Evolutionary conservation across 2,113 vertebrate species (phyloP).

Genomic region (Microcebus ravelobensis): DNA sequence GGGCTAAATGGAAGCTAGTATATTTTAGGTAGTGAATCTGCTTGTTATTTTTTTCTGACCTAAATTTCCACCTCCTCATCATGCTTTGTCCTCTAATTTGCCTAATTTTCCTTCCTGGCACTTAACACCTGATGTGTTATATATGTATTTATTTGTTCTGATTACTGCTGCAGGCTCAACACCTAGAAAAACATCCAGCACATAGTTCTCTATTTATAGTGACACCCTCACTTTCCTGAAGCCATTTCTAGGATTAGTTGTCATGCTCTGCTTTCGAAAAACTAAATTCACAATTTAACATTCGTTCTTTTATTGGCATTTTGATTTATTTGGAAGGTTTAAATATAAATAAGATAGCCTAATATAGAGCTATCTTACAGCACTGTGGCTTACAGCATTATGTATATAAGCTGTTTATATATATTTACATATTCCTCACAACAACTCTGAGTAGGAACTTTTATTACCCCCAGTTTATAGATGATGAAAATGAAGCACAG

Average conservation of each 20-base stretch:
- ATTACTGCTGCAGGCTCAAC: background rate
- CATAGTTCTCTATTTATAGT: background rate
- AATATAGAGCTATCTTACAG: background rate
- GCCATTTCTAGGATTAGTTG: background rate
- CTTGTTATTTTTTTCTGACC: background rate
- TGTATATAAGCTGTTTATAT: background rate
- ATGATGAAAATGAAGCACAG: background rate
- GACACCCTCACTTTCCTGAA: background rate
- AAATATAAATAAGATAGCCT: background rate
- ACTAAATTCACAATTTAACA: background rate
- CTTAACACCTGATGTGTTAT: background rate
- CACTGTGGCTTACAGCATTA: background rate
- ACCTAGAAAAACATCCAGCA: background rate
- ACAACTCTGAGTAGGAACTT: background rate
- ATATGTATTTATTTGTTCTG: background rate
- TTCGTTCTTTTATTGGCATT: background rate
- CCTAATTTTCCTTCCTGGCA: background rate
- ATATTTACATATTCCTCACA: slow-evolving; percentile 3
- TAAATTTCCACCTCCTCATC: background rate
- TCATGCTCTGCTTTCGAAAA: background rate
- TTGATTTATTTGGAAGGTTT: background rate
- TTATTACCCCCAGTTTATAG: background rate
- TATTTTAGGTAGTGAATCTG: background rate
- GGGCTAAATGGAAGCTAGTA: background rate
- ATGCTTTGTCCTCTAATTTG: background rate